Percentiles rank a stretch among this genome's conserved stretches.
Conservation (phyloP, 2,113 vertebrate genomes). For the Thamnophis sirtalis region DNA sequence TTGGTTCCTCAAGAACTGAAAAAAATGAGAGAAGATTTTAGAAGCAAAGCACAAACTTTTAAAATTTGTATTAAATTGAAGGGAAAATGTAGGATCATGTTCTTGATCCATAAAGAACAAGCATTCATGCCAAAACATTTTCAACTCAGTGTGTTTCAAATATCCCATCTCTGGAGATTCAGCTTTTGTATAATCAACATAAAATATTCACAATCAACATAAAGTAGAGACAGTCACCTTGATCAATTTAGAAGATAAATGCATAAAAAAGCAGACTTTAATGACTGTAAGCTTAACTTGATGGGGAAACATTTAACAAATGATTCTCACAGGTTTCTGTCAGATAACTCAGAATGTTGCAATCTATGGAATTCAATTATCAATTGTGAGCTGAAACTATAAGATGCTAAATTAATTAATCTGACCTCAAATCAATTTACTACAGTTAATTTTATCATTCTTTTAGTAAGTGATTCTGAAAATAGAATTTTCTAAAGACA, state of each 20-base stretch:
- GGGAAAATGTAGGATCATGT: neutral
- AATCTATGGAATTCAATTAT: neutral
- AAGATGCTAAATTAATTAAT: neutral
- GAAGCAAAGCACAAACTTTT: conserved; percentile 35
- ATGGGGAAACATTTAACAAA: neutral
- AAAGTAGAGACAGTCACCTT: neutral
- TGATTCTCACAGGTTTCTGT: neutral
- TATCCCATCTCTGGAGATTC: neutral
- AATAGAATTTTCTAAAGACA: neutral
- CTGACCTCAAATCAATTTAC: neutral
- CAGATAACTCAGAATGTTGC: neutral
- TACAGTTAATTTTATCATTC: neutral
- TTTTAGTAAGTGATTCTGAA: neutral
- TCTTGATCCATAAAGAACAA: neutral
- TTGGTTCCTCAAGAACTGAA: conserved; percentile 35
- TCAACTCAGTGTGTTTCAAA: neutral
- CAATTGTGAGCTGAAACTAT: neutral
- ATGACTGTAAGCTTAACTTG: neutral
- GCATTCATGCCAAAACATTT: neutral
- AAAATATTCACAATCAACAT: neutral
- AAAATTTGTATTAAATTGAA: conserved; percentile 36
- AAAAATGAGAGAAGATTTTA: conserved; percentile 35
- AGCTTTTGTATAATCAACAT: neutral
- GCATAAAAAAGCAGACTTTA: neutral
- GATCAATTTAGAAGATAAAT: neutral